These are phyloP conservation scores for Pitangus sulphuratus DNA, from an alignment of 2,797 vertebrate genomes.

Conservation along the genomic window DNA sequence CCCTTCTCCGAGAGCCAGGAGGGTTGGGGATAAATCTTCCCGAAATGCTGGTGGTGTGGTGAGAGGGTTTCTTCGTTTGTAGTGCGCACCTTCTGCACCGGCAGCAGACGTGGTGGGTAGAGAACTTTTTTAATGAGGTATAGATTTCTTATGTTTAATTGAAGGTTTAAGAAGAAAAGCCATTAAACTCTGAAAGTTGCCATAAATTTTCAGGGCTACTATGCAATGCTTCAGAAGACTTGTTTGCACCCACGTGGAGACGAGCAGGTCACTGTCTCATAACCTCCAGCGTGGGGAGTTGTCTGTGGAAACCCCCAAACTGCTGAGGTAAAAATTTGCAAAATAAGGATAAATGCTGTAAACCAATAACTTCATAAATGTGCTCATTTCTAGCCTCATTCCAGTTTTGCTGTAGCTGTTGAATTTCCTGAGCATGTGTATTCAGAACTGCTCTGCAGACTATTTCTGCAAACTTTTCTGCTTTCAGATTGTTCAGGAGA, in stretches of 20 bases:
- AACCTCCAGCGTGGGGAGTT: not conserved
- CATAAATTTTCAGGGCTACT: not conserved
- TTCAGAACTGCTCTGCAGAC: not conserved
- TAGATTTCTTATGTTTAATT: not conserved
- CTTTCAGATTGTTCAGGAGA: not conserved
- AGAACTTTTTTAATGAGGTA: not conserved
- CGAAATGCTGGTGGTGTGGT: rapidly evolving
- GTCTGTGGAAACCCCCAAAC: not conserved
- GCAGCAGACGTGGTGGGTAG: not conserved
- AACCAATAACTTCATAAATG: not conserved
- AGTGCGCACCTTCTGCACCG: rapidly evolving
- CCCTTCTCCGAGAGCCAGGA: not conserved
- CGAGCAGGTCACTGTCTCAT: not conserved
- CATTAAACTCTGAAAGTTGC: not conserved
- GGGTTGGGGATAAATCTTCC: rapidly evolving
- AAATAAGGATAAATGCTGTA: not conserved
- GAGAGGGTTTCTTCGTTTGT: rapidly evolving
- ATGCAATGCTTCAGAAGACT: rapidly evolving
- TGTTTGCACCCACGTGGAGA: not conserved
- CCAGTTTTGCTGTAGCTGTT: not conserved
- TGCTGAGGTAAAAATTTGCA: not conserved
- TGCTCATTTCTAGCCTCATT: not conserved
- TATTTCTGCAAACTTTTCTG: not conserved
- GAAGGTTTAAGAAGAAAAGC: not conserved
- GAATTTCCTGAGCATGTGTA: not conserved